Percentiles rank a stretch among this genome's conserved stretches.
phyloP scores from a whole-genome alignment of 2,113 vertebrate genomes.

The Phylloscopus whistleri region DNA sequence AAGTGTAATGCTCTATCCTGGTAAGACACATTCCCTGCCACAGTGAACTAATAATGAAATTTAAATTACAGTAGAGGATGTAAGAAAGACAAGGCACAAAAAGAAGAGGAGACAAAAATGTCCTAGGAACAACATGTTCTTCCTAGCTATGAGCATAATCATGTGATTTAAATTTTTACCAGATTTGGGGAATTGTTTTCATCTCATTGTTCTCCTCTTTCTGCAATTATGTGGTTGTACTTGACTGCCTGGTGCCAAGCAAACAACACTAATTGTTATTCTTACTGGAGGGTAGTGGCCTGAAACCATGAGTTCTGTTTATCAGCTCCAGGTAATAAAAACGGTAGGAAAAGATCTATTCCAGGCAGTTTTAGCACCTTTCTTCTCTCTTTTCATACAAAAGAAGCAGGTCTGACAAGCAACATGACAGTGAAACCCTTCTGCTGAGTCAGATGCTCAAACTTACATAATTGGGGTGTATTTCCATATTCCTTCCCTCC shows the following conservation, averaged over 20 bases:
- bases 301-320: conserved; percentile 39
- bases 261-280: conserved; percentile 30
- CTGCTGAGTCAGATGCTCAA: conserved; percentile 22
- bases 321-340: conserved; percentile 20
- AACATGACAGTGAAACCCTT: background rate
- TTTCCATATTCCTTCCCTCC: background rate
- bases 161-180: background rate
- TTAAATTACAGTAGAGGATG: background rate
- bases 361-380: background rate
- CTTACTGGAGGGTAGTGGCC: background rate
- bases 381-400: background rate
- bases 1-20: background rate
- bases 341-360: background rate
- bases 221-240: conserved; percentile 43
- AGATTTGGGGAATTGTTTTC: background rate
- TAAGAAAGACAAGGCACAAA: background rate
- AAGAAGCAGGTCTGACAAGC: background rate
- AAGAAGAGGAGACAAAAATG: background rate
- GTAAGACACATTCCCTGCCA: background rate
- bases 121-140: background rate
- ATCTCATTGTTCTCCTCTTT: background rate
- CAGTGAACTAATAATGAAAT: background rate
- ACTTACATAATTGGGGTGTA: conserved; percentile 5
- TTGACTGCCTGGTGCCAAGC: background rate
- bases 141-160: background rate